A percentile compares a stretch with the other conserved stretches of the same genome.
Conservation (phyloP, 92 coral and sea anemone species). For the Paragorgia papillata region DNA sequence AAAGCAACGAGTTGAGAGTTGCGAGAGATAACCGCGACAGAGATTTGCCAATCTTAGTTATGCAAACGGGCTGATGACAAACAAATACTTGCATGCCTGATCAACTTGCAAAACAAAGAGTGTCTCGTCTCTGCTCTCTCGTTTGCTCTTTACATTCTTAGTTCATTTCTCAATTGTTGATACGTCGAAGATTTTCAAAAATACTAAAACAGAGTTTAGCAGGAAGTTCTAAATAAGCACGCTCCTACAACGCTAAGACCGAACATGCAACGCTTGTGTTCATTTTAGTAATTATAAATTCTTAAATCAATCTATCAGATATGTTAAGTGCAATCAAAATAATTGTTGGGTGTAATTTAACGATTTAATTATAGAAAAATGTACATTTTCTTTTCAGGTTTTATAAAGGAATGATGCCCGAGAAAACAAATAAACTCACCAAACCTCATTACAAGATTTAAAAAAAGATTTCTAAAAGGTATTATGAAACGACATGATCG, state of each 20-base stretch:
- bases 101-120: background rate
- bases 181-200: background rate
- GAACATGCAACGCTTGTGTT: slow-evolving; percentile 9
- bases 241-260: slow-evolving; percentile 6
- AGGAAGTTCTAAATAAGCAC: background rate
- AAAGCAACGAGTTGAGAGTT: too few species aligned
- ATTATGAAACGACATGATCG: too few species aligned
- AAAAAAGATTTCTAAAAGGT: too few species aligned
- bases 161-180: background rate
- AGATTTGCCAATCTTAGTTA: too few species aligned
- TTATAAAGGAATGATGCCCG: too few species aligned
- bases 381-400: too few species aligned
- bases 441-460: background rate
- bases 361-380: background rate
- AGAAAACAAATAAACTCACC: background rate
- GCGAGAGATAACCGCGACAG: too few species aligned
- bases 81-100: background rate
- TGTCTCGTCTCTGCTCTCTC: background rate
- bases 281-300: background rate
- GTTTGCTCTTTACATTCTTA: background rate
- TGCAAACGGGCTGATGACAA: background rate
- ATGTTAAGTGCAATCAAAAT: slow-evolving; percentile 23
- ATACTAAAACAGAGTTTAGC: background rate
- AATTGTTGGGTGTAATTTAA: slow-evolving; percentile 4
- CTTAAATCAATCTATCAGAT: slow-evolving; percentile 2